Conservation (phyloP, 1,140 invertebrate species). For the Drosophila mayri region DNA sequence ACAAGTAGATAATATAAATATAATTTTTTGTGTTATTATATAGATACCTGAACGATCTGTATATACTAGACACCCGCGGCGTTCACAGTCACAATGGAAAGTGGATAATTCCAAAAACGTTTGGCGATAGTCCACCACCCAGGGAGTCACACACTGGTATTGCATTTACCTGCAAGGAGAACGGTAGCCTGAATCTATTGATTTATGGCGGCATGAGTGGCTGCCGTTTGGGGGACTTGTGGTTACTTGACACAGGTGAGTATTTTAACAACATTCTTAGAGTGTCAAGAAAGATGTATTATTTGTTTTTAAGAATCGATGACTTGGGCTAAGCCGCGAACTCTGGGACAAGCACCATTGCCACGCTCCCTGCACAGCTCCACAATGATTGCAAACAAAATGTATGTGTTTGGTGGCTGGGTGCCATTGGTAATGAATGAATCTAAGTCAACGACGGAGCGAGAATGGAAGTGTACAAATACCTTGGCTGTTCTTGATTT, state of each 20-base stretch:
- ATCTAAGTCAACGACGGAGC: slow-evolving; percentile 94
- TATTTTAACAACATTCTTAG: neutral
- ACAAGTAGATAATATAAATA: neutral
- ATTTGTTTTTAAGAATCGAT: slow-evolving; percentile 87
- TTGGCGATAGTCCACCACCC: slow-evolving; percentile 94
- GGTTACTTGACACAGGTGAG: slow-evolving; percentile 92
- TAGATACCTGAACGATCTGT: slow-evolving; percentile 93
- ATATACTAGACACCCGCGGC: slow-evolving; percentile 92
- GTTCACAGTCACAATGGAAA: slow-evolving; percentile 90
- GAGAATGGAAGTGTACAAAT: slow-evolving; percentile 99
- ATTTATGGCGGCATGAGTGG: slow-evolving; percentile 99
- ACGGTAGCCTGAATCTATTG: slow-evolving; percentile 93
- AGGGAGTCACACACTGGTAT: slow-evolving; percentile 98
- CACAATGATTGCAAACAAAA: slow-evolving; percentile 96
- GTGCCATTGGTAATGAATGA: slow-evolving; percentile 93
- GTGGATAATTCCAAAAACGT: slow-evolving; percentile 96
- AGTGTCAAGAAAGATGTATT: neutral
- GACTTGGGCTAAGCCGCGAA: slow-evolving; percentile 95
- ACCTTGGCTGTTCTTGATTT: slow-evolving; percentile 97
- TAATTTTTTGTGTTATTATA: neutral
- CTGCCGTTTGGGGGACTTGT: slow-evolving; percentile 96
- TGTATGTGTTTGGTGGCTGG: slow-evolving; percentile 99
- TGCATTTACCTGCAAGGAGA: slow-evolving; percentile 93
- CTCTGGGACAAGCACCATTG: slow-evolving; percentile 95
- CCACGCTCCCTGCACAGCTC: slow-evolving; percentile 98